These are phyloP conservation scores for Melanerpes aurifrons DNA, from an alignment of 2,113 vertebrate genomes.

Conservation along the genomic window DNA sequence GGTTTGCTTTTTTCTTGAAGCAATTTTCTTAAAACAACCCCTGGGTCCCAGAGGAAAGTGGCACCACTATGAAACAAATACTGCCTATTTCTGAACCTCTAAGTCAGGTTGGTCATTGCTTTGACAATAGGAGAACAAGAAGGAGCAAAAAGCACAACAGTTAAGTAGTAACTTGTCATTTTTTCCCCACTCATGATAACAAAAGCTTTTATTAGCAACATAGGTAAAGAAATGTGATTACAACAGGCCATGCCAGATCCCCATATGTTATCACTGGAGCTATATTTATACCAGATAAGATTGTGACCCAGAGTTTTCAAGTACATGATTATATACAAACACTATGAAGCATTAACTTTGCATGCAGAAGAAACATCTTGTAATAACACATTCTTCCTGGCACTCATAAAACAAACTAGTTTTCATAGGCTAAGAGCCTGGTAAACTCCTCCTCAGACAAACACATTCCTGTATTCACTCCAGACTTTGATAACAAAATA, in stretches of 20 bases:
- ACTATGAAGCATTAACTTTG: slow-evolving; percentile 13
- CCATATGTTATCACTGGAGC: slow-evolving; percentile 4
- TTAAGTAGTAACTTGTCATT: slow-evolving; percentile 25
- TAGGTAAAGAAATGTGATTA: slow-evolving; percentile 63
- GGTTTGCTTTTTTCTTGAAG: neutral
- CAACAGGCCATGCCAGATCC: slow-evolving; percentile 48
- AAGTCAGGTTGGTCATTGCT: neutral
- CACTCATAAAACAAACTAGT: neutral
- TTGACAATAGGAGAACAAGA: neutral
- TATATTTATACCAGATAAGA: slow-evolving; percentile 63
- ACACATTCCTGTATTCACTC: neutral
- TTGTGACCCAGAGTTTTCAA: slow-evolving; percentile 45
- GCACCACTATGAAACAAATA: neutral
- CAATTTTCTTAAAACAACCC: neutral
- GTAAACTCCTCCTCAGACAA: neutral
- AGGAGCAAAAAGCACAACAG: neutral
- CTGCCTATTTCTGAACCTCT: neutral
- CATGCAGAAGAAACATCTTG: neutral
- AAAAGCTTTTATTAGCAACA: slow-evolving; percentile 60
- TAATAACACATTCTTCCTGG: neutral
- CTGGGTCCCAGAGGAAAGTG: neutral
- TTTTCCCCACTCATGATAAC: slow-evolving; percentile 28
- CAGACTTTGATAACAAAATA: neutral
- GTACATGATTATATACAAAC: slow-evolving; percentile 31
- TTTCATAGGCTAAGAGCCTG: neutral